A percentile compares a stretch with the other conserved stretches of the same genome.
Conservation (phyloP, 2,113 vertebrate genomes). For the Dipodomys merriami region DNA sequence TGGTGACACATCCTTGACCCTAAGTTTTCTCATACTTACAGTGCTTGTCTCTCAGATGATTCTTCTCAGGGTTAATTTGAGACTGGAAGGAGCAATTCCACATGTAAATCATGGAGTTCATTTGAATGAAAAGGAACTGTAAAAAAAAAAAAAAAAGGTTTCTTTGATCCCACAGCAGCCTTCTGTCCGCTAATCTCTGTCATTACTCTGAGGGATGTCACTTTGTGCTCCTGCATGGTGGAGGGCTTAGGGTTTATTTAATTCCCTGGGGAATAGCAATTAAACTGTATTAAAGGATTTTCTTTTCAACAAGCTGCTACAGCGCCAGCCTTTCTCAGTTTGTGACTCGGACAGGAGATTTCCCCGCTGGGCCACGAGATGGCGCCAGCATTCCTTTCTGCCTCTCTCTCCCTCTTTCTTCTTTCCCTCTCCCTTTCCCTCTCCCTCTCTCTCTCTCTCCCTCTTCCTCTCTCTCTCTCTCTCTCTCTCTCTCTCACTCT, state of each 20-base stretch:
- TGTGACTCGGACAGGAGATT: not conserved
- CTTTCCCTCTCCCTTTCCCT: too few relatives aligned
- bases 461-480: too few relatives aligned
- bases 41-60: not conserved
- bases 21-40: not conserved
- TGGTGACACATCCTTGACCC: not conserved
- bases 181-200: constrained; percentile 50
- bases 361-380: constrained; percentile 38
- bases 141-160: not conserved
- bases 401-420: not conserved
- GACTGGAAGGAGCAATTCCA: not conserved
- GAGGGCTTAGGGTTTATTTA: constrained; percentile 46
- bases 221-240: constrained; percentile 13
- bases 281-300: constrained; percentile 21
- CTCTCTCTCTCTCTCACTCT: too few relatives aligned
- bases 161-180: constrained; percentile 23
- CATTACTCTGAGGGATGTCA: constrained; percentile 44
- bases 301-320: constrained; percentile 38
- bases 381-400: constrained; percentile 57
- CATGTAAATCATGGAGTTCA: not conserved
- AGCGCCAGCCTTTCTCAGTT: not conserved
- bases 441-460: too few relatives aligned
- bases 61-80: not conserved
- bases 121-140: constrained; percentile 24
- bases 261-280: not conserved